Percentiles rank a stretch among this genome's conserved stretches.
Evolutionary conservation across 2,888 invertebrate species (phyloP).

Genomic region (Drosophila anomelani): DNA sequence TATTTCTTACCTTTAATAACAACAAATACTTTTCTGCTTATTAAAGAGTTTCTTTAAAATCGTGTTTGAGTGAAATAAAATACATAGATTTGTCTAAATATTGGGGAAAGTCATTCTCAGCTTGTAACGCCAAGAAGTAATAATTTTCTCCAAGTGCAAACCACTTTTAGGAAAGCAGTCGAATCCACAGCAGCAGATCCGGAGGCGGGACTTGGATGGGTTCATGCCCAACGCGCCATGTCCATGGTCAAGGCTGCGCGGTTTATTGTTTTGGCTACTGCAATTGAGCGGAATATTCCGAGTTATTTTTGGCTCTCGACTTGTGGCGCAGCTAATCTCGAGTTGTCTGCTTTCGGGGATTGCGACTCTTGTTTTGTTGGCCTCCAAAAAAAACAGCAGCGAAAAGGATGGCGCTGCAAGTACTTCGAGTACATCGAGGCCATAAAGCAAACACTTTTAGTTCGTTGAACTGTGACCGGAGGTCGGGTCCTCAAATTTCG

Average conservation of each 20-base stretch:
- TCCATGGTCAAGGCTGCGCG: conserved; percentile 71
- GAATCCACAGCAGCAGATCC: conserved; percentile 32
- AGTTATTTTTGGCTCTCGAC: conserved; percentile 70
- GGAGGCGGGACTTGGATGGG: conserved; percentile 26
- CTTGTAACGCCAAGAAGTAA: background rate
- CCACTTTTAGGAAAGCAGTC: conserved; percentile 1
- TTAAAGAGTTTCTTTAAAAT: background rate
- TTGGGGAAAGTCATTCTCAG: too few species aligned
- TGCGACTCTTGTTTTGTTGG: conserved; percentile 54
- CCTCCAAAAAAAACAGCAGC: background rate
- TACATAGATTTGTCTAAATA: background rate
- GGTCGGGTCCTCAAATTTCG: conserved; percentile 63
- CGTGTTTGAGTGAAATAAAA: accelerated
- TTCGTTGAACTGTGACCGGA: conserved; percentile 74
- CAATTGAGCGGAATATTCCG: conserved; percentile 64
- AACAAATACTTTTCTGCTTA: background rate
- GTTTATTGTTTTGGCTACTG: conserved; percentile 66
- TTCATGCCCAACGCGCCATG: conserved; percentile 50
- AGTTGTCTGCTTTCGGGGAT: conserved; percentile 63
- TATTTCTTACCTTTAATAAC: background rate
- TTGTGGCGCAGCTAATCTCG: conserved; percentile 73
- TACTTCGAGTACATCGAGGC: conserved; percentile 56
- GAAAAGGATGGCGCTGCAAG: conserved; percentile 31
- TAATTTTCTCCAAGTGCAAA: background rate
- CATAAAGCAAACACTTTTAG: conserved; percentile 78